Percentiles rank a stretch among this genome's conserved stretches.
Conservation (phyloP, 2,888 invertebrate genomes). For the Carcina quercana region DNA sequence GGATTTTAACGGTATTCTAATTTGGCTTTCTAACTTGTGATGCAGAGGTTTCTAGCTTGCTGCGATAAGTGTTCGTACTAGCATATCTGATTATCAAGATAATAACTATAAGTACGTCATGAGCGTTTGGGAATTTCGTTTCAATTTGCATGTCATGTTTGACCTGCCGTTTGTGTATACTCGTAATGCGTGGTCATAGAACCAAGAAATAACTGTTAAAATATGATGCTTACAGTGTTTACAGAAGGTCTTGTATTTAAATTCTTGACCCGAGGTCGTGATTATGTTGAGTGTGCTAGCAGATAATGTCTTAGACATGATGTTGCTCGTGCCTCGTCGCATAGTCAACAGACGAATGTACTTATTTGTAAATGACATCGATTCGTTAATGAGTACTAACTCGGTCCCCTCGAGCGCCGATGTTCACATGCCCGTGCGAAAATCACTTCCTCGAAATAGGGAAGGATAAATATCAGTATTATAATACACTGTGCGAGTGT, state of each 20-base stretch:
- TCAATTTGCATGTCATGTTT: constrained; percentile 38
- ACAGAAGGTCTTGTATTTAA: too few species aligned
- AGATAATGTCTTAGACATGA: constrained; percentile 28
- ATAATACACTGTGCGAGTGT: too few species aligned
- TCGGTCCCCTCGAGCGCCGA: constrained; percentile 28
- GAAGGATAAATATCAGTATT: constrained; percentile 22
- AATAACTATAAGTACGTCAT: constrained; percentile 48
- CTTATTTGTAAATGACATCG: constrained; percentile 30
- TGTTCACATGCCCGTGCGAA: constrained; percentile 25
- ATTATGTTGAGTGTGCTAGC: constrained; percentile 27
- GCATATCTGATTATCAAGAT: constrained; percentile 45
- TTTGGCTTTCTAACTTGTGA: constrained; percentile 58
- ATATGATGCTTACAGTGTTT: background rate
- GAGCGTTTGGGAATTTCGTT: constrained; percentile 18
- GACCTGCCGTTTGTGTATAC: constrained; percentile 20
- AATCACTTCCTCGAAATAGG: constrained; percentile 18
- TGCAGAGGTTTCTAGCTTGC: constrained; percentile 39
- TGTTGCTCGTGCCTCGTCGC: constrained; percentile 28
- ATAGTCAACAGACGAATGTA: constrained; percentile 25
- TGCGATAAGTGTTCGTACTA: constrained; percentile 25
- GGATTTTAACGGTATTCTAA: constrained; percentile 45
- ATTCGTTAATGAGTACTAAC: constrained; percentile 42
- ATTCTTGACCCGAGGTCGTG: too few species aligned
- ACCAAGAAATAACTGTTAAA: background rate
- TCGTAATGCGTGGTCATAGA: too few species aligned